Evolutionary conservation across 2,113 vertebrate genomes (phyloP).

Genomic region (Copsychus sechellarum): DNA sequence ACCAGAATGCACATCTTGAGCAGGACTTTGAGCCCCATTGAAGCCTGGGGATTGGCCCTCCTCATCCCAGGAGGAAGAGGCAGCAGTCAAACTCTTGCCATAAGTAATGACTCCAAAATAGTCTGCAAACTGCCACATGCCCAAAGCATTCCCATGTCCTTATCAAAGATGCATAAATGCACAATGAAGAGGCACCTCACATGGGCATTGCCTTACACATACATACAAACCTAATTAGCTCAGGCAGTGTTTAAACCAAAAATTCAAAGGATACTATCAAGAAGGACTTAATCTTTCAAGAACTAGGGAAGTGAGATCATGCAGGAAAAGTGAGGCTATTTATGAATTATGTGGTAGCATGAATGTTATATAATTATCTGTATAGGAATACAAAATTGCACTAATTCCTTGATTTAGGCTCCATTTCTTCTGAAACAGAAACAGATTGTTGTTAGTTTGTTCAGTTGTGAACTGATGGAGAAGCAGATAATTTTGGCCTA

Average conservation of each 20-base stretch:
- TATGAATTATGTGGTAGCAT: background rate
- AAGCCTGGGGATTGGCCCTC: background rate
- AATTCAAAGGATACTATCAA: background rate
- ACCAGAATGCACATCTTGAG: background rate
- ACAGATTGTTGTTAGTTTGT: background rate
- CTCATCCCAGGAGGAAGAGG: background rate
- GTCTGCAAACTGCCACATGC: background rate
- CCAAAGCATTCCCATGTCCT: background rate
- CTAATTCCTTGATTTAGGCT: background rate
- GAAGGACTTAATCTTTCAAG: constrained; percentile 17
- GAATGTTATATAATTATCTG: background rate
- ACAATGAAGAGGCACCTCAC: background rate
- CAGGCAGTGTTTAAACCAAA: background rate
- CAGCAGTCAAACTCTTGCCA: background rate
- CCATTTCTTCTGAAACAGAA: background rate
- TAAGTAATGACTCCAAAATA: background rate
- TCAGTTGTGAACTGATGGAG: background rate
- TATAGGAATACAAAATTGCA: background rate
- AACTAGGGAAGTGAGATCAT: background rate
- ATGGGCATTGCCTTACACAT: background rate
- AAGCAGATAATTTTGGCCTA: background rate
- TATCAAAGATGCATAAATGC: background rate
- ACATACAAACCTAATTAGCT: background rate
- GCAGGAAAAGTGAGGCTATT: background rate
- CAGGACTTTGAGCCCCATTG: background rate